Conservation (phyloP, 2,888 invertebrate species). For the Acanthacorydalis orientalis region DNA sequence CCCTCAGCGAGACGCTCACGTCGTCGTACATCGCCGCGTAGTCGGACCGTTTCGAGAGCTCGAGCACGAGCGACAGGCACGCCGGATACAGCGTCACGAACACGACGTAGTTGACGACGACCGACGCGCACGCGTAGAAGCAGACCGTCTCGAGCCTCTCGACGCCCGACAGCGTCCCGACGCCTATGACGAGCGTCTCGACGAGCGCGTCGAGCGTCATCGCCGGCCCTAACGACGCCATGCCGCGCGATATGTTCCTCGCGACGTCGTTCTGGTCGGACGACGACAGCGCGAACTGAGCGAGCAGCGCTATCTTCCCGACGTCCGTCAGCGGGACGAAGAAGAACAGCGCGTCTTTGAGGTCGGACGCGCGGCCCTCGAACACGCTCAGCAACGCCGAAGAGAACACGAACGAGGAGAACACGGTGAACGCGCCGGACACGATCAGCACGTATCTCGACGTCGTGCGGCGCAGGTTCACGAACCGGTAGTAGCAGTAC, state of each 20-base stretch:
- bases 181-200: constrained; percentile 78
- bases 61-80: constrained; percentile 75
- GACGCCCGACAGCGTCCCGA: constrained; percentile 85
- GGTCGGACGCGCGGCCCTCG: constrained; percentile 12
- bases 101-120: constrained; percentile 84
- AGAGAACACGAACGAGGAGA: constrained; percentile 87
- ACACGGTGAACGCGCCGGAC: constrained; percentile 80
- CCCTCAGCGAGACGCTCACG: constrained; percentile 13
- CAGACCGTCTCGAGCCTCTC: constrained; percentile 76
- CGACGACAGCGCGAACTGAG: constrained; percentile 66
- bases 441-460: constrained; percentile 76
- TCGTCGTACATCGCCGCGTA: constrained; percentile 10
- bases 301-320: constrained; percentile 77
- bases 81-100: constrained; percentile 94
- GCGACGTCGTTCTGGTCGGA: constrained; percentile 71
- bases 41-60: constrained; percentile 26
- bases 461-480: constrained; percentile 73
- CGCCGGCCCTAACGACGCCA: constrained; percentile 76
- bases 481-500: constrained; percentile 86
- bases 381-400: constrained; percentile 76
- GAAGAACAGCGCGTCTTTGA: constrained; percentile 80
- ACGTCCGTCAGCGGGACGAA: constrained; percentile 83
- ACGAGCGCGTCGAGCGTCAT: constrained; percentile 83
- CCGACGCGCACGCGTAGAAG: constrained; percentile 80
- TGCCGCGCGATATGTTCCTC: constrained; percentile 73